phyloP scores from a whole-genome alignment of 2,797 vertebrate species.

The Tragopan temminckii region DNA sequence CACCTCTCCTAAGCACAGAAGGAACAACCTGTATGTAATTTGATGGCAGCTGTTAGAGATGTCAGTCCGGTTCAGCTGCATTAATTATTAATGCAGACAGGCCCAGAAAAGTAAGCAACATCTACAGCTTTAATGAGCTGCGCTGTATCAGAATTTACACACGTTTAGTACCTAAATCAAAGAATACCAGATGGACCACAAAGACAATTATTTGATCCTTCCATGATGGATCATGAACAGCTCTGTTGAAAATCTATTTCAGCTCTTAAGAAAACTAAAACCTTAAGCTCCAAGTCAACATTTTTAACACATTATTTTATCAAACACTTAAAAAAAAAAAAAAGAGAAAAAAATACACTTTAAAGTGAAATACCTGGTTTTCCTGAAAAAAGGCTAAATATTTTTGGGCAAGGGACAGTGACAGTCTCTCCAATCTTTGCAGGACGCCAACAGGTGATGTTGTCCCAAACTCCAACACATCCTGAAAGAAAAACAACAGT shows the following conservation, averaged over 20 bases:
- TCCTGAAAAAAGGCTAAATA: slow-evolving; percentile 84
- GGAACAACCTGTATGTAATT: neutral
- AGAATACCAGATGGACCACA: neutral
- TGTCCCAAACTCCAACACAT: slow-evolving; percentile 91
- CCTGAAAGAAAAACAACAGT: slow-evolving; percentile 70
- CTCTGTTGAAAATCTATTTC: neutral
- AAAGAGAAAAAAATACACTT: neutral
- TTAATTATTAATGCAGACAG: neutral
- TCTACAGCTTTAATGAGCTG: neutral
- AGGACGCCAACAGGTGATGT: slow-evolving; percentile 89
- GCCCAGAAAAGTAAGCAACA: neutral
- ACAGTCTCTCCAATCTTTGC: slow-evolving; percentile 86
- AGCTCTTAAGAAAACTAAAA: neutral
- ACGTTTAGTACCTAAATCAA: neutral
- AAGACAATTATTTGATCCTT: neutral
- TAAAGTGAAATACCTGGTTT: slow-evolving; percentile 82
- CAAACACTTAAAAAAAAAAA: neutral
- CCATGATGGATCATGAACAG: neutral
- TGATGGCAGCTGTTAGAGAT: neutral
- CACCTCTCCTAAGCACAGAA: neutral
- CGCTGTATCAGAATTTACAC: neutral
- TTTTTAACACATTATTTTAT: neutral
- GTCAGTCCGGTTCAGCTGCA: neutral
- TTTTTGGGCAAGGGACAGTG: slow-evolving; percentile 88
- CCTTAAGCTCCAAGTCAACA: neutral